Evolutionary conservation across 2,888 invertebrate species (phyloP).

Genomic region (Cheilosia soror): DNA sequence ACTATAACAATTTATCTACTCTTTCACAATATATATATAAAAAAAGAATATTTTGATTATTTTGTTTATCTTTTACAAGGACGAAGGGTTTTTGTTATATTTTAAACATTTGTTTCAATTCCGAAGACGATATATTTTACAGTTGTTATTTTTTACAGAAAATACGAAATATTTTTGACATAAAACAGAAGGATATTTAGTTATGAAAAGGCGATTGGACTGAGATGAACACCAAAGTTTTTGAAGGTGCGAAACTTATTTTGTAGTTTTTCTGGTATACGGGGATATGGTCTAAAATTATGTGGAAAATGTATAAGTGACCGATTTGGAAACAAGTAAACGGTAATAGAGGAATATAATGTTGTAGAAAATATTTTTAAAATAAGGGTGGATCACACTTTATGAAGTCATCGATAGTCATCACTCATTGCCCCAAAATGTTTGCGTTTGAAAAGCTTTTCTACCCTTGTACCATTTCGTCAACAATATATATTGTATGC

Average conservation of each 20-base stretch:
- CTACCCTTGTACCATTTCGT: too few relatives aligned
- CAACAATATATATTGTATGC: too few relatives aligned
- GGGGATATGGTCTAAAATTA: not conserved
- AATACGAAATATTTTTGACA: not conserved
- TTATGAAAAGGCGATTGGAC: not conserved
- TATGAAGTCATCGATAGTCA: not conserved
- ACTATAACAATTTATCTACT: constrained; percentile 50
- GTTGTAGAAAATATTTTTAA: not conserved
- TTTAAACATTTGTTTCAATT: constrained; percentile 18
- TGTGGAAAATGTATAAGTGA: not conserved
- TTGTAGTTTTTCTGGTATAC: not conserved
- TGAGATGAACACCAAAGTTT: constrained; percentile 6
- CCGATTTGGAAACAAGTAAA: too few relatives aligned
- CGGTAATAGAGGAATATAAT: too few relatives aligned
- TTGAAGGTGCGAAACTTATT: not conserved
- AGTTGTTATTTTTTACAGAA: constrained; percentile 8
- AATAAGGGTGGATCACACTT: not conserved
- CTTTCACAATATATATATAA: constrained; percentile 69
- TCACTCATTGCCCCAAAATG: too few relatives aligned
- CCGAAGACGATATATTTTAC: constrained; percentile 12
- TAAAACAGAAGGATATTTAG: not conserved
- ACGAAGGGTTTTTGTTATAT: constrained; percentile 3
- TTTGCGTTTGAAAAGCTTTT: too few relatives aligned
- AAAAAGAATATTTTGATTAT: constrained; percentile 31
- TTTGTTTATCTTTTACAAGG: constrained; percentile 53